Evolutionary conservation across 2,797 vertebrate genomes (phyloP).

Genomic region (Liasis olivaceus): DNA sequence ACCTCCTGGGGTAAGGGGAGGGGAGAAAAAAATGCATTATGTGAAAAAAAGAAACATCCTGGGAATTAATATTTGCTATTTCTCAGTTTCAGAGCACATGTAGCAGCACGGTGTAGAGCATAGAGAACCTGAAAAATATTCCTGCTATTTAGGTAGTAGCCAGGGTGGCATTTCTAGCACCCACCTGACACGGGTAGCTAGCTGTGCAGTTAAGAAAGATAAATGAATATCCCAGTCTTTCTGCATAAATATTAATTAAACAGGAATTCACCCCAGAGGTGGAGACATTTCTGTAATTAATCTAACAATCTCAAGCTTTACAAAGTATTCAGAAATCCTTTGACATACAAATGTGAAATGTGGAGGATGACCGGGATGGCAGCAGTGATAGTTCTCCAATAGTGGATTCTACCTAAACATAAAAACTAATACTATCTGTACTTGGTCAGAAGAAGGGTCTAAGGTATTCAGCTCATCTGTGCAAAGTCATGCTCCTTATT

Average conservation of each 20-base stretch:
- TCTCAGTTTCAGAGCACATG: neutral
- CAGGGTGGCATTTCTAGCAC: slow-evolving; percentile 7
- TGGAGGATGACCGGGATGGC: neutral
- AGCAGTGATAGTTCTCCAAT: slow-evolving; percentile 6
- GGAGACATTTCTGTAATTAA: slow-evolving; percentile 35
- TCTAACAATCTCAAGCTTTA: slow-evolving; percentile 17
- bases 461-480: neutral
- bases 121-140: neutral
- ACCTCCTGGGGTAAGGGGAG: neutral
- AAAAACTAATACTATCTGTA: neutral
- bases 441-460: neutral
- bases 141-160: neutral
- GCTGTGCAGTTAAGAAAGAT: slow-evolving; percentile 26
- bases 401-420: neutral
- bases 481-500: neutral
- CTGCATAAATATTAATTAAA: slow-evolving; percentile 24
- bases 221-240: slow-evolving; percentile 31
- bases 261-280: slow-evolving; percentile 34
- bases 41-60: neutral
- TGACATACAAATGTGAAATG: slow-evolving; percentile 28
- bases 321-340: slow-evolving; percentile 29
- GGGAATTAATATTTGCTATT: neutral
- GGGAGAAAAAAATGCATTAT: neutral
- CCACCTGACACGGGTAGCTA: slow-evolving; percentile 7
- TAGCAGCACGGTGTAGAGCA: neutral